Conservation (phyloP, 2,113 vertebrate species). For the Urocolius indicus region DNA sequence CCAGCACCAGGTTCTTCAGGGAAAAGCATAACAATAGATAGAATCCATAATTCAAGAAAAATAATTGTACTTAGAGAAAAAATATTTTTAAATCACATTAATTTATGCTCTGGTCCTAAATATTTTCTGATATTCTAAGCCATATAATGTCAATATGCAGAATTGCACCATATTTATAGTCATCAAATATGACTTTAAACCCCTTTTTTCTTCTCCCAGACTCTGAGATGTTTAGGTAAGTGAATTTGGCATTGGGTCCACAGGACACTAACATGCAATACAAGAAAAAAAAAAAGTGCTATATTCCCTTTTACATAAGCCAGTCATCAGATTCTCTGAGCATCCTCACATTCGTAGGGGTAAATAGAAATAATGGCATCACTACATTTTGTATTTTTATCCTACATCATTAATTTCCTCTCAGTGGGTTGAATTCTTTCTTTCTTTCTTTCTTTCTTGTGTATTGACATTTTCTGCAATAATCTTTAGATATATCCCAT, state of each 20-base stretch:
- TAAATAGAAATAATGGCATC: background rate
- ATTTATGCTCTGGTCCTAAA: background rate
- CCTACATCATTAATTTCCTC: background rate
- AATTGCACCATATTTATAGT: background rate
- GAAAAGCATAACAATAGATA: background rate
- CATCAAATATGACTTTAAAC: background rate
- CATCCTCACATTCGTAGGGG: fast-evolving
- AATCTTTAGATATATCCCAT: background rate
- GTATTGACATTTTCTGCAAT: background rate
- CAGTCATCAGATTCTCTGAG: background rate
- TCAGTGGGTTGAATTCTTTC: background rate
- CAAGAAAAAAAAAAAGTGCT: background rate
- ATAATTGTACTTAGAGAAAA: background rate
- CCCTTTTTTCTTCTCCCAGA: background rate
- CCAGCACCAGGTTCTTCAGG: background rate
- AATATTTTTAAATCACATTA: background rate
- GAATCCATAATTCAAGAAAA: background rate
- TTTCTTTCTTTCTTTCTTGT: background rate
- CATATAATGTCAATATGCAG: background rate
- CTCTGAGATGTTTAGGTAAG: background rate
- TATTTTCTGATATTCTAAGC: background rate
- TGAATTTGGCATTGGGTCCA: background rate
- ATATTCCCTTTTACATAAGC: background rate
- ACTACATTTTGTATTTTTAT: background rate
- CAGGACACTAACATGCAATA: background rate